Conservation (phyloP, 2,113 vertebrate genomes). For the Pteruthius melanotis region DNA sequence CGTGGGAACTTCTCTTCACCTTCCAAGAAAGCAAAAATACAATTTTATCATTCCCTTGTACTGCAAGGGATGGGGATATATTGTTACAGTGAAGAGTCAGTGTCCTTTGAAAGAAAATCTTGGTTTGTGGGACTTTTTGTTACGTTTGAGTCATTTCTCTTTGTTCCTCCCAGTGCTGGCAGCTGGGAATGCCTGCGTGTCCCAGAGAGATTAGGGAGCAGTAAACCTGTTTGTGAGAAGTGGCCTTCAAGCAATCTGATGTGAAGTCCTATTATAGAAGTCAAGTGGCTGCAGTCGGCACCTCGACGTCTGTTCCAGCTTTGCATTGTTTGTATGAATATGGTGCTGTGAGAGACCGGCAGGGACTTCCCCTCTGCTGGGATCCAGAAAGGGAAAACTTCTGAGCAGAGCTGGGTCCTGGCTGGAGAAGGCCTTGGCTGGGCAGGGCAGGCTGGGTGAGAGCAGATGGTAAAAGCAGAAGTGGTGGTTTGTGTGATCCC, state of each 20-base stretch:
- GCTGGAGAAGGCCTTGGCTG: neutral
- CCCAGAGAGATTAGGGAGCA: neutral
- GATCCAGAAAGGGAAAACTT: neutral
- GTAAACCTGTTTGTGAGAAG: neutral
- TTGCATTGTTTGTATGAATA: constrained; percentile 26
- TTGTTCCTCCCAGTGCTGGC: neutral
- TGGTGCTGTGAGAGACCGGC: neutral
- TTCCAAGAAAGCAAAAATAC: neutral
- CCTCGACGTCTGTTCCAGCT: neutral
- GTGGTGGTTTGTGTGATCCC: neutral
- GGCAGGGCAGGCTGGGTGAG: neutral
- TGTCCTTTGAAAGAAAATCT: neutral
- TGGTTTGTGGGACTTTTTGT: neutral
- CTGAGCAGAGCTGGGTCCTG: neutral
- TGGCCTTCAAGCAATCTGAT: neutral
- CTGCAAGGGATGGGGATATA: neutral
- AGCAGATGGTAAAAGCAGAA: neutral
- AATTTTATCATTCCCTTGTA: neutral
- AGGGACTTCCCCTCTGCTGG: neutral
- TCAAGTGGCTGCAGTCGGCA: neutral
- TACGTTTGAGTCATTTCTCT: neutral
- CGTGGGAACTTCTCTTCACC: neutral
- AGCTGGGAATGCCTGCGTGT: neutral
- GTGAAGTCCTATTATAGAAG: constrained; percentile 24
- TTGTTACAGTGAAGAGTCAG: neutral